Evolutionary conservation across 2,888 invertebrate species (phyloP).

Genomic region (Anticlea derivata): DNA sequence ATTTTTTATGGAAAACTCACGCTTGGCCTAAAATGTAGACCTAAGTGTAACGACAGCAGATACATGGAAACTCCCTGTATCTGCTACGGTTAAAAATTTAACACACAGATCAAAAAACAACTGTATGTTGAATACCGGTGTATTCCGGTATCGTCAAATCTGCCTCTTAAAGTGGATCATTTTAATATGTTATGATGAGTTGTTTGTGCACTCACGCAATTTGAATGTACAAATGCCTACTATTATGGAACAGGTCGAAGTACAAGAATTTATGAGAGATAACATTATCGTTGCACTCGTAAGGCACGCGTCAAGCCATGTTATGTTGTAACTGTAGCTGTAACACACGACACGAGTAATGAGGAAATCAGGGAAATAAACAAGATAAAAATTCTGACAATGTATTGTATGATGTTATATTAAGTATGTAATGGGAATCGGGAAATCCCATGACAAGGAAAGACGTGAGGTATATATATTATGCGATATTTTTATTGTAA

Average conservation of each 20-base stretch:
- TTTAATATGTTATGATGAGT: no score
- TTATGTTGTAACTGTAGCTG: neutral
- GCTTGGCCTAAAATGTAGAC: no score
- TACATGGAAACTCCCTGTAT: no score
- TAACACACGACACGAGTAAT: constrained; percentile 8
- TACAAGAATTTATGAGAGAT: constrained; percentile 59
- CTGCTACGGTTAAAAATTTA: no score
- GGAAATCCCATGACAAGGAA: constrained; percentile 15
- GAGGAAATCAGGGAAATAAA: constrained; percentile 9
- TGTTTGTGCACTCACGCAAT: neutral
- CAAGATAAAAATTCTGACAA: neutral
- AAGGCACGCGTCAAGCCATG: constrained; percentile 38
- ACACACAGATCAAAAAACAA: no score
- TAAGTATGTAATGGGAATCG: no score
- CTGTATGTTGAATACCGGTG: no score
- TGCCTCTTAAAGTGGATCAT: no score
- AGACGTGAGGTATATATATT: constrained; percentile 4
- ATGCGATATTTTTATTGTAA: neutral
- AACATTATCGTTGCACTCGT: constrained; percentile 46
- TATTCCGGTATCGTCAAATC: no score
- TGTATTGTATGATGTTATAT: no score
- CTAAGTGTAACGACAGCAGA: no score
- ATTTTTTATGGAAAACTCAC: neutral
- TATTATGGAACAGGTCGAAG: constrained; percentile 56
- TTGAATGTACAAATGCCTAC: constrained; percentile 35